A percentile compares a stretch with the other conserved stretches of the same genome.
Evolutionary conservation across 2,888 invertebrate genomes (phyloP).

Genomic region (Drosophila ezoana): DNA sequence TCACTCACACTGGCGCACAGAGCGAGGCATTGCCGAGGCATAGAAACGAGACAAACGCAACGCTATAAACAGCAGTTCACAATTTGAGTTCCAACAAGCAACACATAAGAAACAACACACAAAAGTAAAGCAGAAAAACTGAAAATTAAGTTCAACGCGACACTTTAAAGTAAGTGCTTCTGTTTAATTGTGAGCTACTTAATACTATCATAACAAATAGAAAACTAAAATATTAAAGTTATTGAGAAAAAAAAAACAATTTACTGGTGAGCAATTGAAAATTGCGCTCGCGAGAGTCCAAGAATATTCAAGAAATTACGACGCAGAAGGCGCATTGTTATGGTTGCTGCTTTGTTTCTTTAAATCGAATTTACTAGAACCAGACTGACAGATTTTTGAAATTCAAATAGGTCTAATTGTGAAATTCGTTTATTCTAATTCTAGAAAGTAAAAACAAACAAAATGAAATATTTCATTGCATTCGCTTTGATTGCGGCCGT

Average conservation of each 20-base stretch:
- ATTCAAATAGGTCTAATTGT: slow-evolving; percentile 55
- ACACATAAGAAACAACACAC: slow-evolving; percentile 42
- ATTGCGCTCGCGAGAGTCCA: slow-evolving; percentile 7
- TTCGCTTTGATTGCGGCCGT: slow-evolving; percentile 85
- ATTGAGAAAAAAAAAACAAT: not conserved
- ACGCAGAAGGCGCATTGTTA: slow-evolving; percentile 48
- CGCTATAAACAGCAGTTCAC: slow-evolving; percentile 82
- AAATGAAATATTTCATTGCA: slow-evolving; percentile 87
- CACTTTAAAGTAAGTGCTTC: slow-evolving; percentile 53
- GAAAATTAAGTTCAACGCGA: slow-evolving; percentile 33
- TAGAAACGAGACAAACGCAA: slow-evolving; percentile 75
- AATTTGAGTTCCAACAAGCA: slow-evolving; percentile 71
- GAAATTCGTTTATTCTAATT: slow-evolving; percentile 53
- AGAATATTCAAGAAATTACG: slow-evolving; percentile 66
- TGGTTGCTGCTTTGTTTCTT: slow-evolving; percentile 7
- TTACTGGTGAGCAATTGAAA: not conserved
- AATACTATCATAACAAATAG: slow-evolving; percentile 1
- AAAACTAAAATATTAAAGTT: slow-evolving; percentile 13
- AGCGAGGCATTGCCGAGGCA: slow-evolving; percentile 63
- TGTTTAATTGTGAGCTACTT: slow-evolving; percentile 40
- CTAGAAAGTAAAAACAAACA: slow-evolving; percentile 46
- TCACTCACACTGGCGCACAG: slow-evolving; percentile 38
- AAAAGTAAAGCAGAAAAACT: slow-evolving; percentile 44
- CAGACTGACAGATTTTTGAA: slow-evolving; percentile 12
- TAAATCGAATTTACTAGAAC: slow-evolving; percentile 6